Evolutionary conservation across 2,113 vertebrate genomes (phyloP), one percentile per base, ranked within the genome.

Genomic region (Grantiella picta): DNA sequence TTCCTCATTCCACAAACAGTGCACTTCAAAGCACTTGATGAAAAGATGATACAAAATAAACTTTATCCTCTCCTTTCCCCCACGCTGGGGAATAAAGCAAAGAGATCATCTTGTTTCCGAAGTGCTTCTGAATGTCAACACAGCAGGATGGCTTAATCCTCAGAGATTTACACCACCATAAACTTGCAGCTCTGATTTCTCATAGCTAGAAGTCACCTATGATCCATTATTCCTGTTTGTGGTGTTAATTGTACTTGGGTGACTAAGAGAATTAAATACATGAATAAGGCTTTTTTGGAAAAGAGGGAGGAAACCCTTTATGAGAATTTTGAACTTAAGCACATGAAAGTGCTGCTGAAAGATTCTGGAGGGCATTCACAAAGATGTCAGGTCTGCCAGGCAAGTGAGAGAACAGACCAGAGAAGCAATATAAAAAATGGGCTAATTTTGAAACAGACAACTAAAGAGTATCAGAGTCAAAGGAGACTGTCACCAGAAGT

Each of bases 31-130:
- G 82, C 16, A 66, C 60, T 70, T 27, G 40, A 90, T 1, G 2
- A 52, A 92, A 94, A 80, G 59, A 88, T 0, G 3, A 69, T 18
- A 50, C 33, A 75, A 93, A 88, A 80, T 49, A 87, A 88, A 93
- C 71, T 64, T 86, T 29, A 94, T 73, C 56, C 52, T n/a, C 25
- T 87, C 53, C 61, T 84, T 66, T 70, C 47, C 44, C 52, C 35
- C 75, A 56, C 60, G 68, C 82, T 86, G 82, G n/a, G 76, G 76
- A 94, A 86, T 60, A 96, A 95, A 94, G 90, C 29, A 63, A 77
- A 89, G 91, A 78, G 65, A 75, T 86, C 78, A 77, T 47, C 63
- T 82, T 82, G 64, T 77, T 84, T 88, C 66, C 13, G 4, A 88
- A 94, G 86, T 73, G 75, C 47, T 92, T 86, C 79, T 88, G 75